These are phyloP conservation scores for Copsychus sechellarum DNA, from an alignment of 2,113 vertebrate genomes.

Conservation along the genomic window DNA sequence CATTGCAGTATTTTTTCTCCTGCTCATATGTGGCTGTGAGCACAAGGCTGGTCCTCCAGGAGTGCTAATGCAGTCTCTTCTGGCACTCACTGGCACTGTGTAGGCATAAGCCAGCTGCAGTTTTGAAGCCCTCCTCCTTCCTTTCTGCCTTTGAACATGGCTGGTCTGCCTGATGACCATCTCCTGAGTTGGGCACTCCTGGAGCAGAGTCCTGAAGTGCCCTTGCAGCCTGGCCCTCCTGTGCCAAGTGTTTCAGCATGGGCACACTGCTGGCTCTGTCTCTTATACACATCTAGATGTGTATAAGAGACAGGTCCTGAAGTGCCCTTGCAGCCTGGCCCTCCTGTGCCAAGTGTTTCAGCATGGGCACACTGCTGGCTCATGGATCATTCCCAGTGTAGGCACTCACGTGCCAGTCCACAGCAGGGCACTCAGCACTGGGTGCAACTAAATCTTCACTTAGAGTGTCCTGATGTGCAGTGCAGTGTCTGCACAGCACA, in stretches of 20 bases:
- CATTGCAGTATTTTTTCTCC: background rate
- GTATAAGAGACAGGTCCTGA: no score
- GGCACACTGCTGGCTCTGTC: background rate
- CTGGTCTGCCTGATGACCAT: background rate
- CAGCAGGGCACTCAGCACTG: background rate
- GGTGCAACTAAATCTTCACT: background rate
- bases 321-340: fast-evolving
- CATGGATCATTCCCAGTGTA: background rate
- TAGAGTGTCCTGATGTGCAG: background rate
- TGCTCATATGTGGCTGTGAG: background rate
- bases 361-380: background rate
- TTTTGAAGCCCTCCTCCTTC: background rate
- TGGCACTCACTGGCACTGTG: background rate
- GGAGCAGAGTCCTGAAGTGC: background rate
- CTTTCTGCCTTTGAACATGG: background rate
- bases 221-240: fast-evolving
- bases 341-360: background rate
- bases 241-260: background rate
- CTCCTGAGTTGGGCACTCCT: fast-evolving
- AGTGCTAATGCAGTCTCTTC: background rate
- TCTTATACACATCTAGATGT: no score
- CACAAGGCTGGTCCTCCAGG: background rate
- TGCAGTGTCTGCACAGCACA: background rate
- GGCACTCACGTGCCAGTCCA: background rate
- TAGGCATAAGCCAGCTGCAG: background rate